Evolutionary conservation across 2,888 invertebrate species (phyloP).

Genomic region (Oegoconia quadripuncta): DNA sequence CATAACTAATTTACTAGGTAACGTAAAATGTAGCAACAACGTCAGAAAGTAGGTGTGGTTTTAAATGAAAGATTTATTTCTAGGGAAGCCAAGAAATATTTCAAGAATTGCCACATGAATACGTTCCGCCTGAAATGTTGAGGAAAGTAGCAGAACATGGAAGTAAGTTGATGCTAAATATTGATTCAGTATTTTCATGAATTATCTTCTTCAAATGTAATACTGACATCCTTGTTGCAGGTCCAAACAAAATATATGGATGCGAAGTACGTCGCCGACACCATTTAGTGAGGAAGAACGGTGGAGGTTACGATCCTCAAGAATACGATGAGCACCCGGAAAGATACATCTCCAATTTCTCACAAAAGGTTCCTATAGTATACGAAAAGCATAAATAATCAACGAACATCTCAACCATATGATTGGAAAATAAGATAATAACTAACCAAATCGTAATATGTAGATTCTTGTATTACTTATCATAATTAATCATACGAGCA

Average conservation of each 20-base stretch:
- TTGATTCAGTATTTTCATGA: neutral
- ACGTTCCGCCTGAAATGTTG: constrained; percentile 96
- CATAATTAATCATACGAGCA: no score
- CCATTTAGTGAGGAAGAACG: constrained; percentile 95
- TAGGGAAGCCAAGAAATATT: constrained; percentile 94
- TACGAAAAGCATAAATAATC: no score
- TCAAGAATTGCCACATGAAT: constrained; percentile 98
- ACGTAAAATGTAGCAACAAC: no score
- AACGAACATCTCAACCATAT: no score
- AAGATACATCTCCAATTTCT: constrained; percentile 96
- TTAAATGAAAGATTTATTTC: constrained; percentile 19
- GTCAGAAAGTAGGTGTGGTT: no score
- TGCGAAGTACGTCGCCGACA: constrained; percentile 97
- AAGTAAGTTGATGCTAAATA: constrained; percentile 79
- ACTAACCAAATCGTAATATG: no score
- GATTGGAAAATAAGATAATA: no score
- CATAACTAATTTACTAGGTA: no score
- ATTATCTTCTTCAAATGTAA: neutral
- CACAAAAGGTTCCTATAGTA: constrained; percentile 94
- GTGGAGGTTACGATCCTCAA: constrained; percentile 91
- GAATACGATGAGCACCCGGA: constrained; percentile 96
- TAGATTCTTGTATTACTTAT: no score
- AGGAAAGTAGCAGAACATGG: constrained; percentile 98
- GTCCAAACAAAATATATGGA: constrained; percentile 96
- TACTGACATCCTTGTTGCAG: constrained; percentile 59